Evolutionary conservation across 2,888 invertebrate genomes (phyloP), one percentile per base, ranked within the genome.

Genomic region (Drosophila robusta): DNA sequence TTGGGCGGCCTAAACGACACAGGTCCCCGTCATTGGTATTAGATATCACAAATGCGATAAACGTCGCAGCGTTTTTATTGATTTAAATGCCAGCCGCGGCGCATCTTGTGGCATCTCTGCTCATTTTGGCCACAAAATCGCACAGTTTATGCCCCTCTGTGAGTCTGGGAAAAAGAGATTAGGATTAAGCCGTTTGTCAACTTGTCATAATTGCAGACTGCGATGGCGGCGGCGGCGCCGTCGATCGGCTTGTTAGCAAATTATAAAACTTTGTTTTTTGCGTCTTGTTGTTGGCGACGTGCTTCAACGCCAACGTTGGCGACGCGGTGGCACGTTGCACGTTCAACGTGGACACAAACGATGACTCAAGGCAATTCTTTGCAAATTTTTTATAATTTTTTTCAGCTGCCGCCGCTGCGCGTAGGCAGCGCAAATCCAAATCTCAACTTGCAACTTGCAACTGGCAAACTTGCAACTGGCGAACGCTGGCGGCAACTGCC

Each of bases 141-240:
- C 41, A 51, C 47, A 61, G 75, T 80, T 80, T 80, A 79, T 78
- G 65, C 52, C 41, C 26, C 34, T 2, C 29, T 29, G 44, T 9
- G 34, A 54, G 49, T 44, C 49, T 54, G 58, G 50, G 76, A 62
- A 80, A 72, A 71, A 67, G 77, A 87, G 85, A 89, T 85, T 89
- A 85, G 88, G 85, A 85, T 85, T 85, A 85, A 85, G 85, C 86
- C 88, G 85, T 85, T 85, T 85, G 85, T 87, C 85, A 85, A 85
- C 88, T 85, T 89, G 85, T 85, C 85, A 85, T 85, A 85, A 85
- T 82, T 85, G 83, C 79, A 83, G 80, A 73, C 80, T 57, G 47
- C 61, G 46, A 54, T 51, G 63, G 62, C 70, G 66, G 34, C 57
- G 38, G 39, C 66, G 87, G 85, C 81, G 87, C 87, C 81, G 89